Conservation (phyloP, 1,140 invertebrate species). For the Venustaconcha ellipsiformis region DNA sequence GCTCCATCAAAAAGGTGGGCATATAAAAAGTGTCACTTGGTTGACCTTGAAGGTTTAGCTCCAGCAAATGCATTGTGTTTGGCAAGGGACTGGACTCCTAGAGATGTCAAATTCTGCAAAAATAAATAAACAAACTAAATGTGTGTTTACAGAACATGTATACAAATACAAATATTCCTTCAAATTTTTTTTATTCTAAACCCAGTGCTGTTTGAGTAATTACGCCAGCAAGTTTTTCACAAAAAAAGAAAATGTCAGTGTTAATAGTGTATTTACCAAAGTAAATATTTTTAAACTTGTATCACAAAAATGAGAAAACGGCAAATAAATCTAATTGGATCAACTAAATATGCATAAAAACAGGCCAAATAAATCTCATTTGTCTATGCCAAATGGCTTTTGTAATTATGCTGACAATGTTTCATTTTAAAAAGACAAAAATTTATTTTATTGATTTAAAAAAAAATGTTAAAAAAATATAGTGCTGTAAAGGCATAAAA, state of each 20-base stretch:
- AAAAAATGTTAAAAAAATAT: too few species aligned
- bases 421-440: too few species aligned
- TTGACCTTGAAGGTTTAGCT: slow-evolving; percentile 60
- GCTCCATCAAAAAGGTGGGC: too few species aligned
- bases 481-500: too few species aligned
- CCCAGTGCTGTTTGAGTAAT: neutral
- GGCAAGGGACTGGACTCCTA: slow-evolving; percentile 76
- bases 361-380: too few species aligned
- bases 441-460: too few species aligned
- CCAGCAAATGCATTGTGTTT: slow-evolving; percentile 67
- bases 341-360: too few species aligned
- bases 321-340: too few species aligned
- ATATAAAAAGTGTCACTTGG: too few species aligned
- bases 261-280: neutral
- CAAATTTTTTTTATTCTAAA: neutral
- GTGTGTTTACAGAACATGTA: neutral
- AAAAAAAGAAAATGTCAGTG: neutral
- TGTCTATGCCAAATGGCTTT: neutral
- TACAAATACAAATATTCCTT: neutral
- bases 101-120: slow-evolving; percentile 75
- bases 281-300: neutral
- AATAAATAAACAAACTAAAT: slow-evolving; percentile 24
- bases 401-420: neutral
- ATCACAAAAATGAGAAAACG: neutral
- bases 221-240: neutral